phyloP scores from a whole-genome alignment of 2,113 vertebrate species.

The Mus spicilegus region DNA sequence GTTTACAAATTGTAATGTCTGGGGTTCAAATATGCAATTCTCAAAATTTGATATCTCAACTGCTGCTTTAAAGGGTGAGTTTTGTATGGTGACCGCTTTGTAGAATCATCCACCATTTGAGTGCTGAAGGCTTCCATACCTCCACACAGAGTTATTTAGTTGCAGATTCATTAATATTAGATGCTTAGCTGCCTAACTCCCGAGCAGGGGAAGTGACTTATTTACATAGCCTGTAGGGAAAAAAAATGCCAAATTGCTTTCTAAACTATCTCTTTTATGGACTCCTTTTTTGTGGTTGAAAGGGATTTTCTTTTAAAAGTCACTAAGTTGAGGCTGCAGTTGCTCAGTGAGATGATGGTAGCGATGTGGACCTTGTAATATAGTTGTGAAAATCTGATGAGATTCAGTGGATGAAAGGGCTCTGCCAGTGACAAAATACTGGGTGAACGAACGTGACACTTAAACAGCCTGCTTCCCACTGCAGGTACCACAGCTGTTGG shows the following conservation, averaged over 20 bases:
- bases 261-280: constrained; percentile 27
- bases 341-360: not conserved
- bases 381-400: constrained; percentile 32
- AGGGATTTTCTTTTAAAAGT: constrained; percentile 36
- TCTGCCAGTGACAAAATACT: not conserved
- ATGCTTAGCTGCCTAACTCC: not conserved
- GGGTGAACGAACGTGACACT: not conserved
- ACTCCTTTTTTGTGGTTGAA: not conserved
- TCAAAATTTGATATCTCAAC: constrained; percentile 33
- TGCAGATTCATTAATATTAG: constrained; percentile 39
- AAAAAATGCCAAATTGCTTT: constrained; percentile 10
- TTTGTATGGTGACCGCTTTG: not conserved
- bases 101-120: not conserved
- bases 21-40: not conserved
- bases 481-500: not conserved
- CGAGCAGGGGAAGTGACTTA: not conserved
- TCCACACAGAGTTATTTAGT: not conserved
- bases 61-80: not conserved
- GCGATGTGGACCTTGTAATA: not conserved
- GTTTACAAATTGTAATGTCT: constrained; percentile 18
- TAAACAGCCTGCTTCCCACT: not conserved
- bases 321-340: not conserved
- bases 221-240: constrained; percentile 1
- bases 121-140: not conserved
- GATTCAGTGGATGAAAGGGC: not conserved